A percentile compares a stretch with the other conserved stretches of the same genome.
Conservation (phyloP, 2,113 vertebrate genomes). For the Sakesphorus luctuosus region DNA sequence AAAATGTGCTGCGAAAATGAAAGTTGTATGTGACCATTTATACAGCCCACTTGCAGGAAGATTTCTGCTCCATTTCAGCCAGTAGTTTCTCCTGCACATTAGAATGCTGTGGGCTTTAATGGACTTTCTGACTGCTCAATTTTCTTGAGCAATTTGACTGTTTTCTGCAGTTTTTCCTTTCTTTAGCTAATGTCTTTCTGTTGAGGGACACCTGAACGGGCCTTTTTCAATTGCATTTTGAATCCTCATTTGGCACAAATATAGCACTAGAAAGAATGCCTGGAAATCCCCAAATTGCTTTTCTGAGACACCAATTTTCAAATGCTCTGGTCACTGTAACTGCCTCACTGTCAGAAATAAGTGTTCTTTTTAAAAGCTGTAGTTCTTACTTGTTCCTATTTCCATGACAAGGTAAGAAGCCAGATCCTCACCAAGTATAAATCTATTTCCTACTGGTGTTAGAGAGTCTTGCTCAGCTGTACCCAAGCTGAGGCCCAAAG, state of each 20-base stretch:
- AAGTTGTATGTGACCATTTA: neutral
- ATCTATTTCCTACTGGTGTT: neutral
- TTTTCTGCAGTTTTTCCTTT: neutral
- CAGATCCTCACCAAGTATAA: neutral
- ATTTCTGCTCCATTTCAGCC: constrained; percentile 3
- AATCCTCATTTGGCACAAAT: neutral
- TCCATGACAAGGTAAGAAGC: neutral
- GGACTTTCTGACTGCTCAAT: neutral
- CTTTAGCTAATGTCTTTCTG: neutral
- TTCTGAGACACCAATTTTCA: constrained; percentile 5
- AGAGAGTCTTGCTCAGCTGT: neutral
- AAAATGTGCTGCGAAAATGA: neutral
- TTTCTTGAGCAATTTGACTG: neutral
- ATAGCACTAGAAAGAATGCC: neutral
- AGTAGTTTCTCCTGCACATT: neutral
- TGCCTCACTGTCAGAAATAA: neutral
- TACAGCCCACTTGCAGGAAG: neutral
- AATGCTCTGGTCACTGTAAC: neutral
- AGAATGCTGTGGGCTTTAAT: neutral
- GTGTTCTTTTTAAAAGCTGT: neutral
- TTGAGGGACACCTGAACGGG: neutral
- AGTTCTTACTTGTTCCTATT: neutral
- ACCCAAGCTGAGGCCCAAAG: neutral
- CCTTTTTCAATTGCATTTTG: neutral
- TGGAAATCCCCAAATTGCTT: constrained; percentile 1